A percentile compares a stretch with the other conserved stretches of the same genome.
Conservation (phyloP, 2,113 vertebrate genomes). For the Ophthalmotilapia sp. region DNA sequence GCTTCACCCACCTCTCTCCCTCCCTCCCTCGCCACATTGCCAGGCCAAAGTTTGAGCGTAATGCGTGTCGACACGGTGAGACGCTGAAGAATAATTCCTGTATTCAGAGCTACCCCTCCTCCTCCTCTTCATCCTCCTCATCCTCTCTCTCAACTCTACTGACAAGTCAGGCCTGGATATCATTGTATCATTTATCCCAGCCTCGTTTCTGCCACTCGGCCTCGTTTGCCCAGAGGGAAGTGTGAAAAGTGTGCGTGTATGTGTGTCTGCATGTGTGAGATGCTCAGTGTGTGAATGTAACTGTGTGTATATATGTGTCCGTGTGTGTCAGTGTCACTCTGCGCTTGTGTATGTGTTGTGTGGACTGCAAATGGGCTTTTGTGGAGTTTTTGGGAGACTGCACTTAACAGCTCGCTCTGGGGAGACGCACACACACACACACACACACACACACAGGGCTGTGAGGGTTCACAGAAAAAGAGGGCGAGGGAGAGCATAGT, state of each 20-base stretch:
- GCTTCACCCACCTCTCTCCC: conserved; percentile 35
- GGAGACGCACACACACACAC: conserved; percentile 33
- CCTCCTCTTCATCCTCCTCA: conserved; percentile 68
- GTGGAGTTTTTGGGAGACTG: conserved; percentile 71
- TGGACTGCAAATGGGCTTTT: conserved; percentile 69
- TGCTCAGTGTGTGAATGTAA: conserved; percentile 17
- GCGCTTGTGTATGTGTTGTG: conserved; percentile 8
- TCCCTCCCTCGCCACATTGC: conserved; percentile 58
- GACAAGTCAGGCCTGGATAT: conserved; percentile 80
- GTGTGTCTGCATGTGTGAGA: conserved; percentile 30
- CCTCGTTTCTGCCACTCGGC: conserved; percentile 60
- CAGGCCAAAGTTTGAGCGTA: conserved; percentile 77
- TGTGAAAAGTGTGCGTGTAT: conserved; percentile 64
- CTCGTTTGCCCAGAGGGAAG: conserved; percentile 63
- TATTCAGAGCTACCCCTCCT: conserved; percentile 72
- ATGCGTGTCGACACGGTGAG: conserved; percentile 82
- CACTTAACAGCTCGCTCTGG: conserved; percentile 75
- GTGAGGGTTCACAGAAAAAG: conserved; percentile 50
- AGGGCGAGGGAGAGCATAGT: conserved; percentile 42
- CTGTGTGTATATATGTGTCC: conserved; percentile 34
- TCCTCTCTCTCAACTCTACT: conserved; percentile 54
- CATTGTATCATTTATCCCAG: conserved; percentile 79
- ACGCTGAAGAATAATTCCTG: conserved; percentile 84
- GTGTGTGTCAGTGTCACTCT: conserved; percentile 49
- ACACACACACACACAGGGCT: conserved; percentile 31